Evolutionary conservation across 30 jellyfish, hydroid and myxozoan species (phyloP), one percentile per base, ranked within the genome.

Genomic region (Calvadosia cruxmelitensis): DNA sequence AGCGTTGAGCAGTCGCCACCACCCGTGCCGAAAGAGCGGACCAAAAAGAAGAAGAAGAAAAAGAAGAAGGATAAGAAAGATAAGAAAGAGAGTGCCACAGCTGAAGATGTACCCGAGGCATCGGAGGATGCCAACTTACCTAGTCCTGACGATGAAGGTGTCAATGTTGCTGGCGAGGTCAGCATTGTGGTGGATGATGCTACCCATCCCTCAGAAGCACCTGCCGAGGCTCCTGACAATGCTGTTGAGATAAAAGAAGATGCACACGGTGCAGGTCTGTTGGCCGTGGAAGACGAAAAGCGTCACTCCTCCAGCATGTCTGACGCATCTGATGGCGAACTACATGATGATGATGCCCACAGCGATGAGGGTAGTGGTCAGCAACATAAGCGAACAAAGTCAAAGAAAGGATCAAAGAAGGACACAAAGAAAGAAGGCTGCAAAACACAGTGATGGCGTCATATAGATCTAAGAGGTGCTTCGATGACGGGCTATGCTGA

Each of bases 361-460:
- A 7, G 12, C 3, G 84, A 63, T 26, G 80, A 31, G 2, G 66
- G 68, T 2, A 64, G 52, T 7, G 73, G 50, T 20, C 24, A 16
- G n/a, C 30, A 3, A 33, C 36, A 48, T 42, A 73, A 64, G 33
- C 71, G 81, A 26, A 26, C 30, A 26, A 48, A 53, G 13, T 66
- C 98, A 27, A 89, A 89, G 80, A 80, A 72, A 26, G 64, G 79
- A 27, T 66, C 98, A 27, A 89, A 89, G 84, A 80, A 76, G 50
- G 93, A 79, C 2, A 76, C 75, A 36, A 89, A 80, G 67, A 87
- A 89, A 35, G 98, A 89, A 27, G 88, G 93, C n/a, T 89, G 98
- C 72, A 89, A 89, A 73, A 80, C 74, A 53, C 98, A 89, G 64
- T 89, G 74, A 70, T 26, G 31, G 23, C 31, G 20, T 1, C 15